Percentiles rank a stretch among this genome's conserved stretches.
Conservation (phyloP, 1,140 invertebrate species). For the Odontomachus brunneus region DNA sequence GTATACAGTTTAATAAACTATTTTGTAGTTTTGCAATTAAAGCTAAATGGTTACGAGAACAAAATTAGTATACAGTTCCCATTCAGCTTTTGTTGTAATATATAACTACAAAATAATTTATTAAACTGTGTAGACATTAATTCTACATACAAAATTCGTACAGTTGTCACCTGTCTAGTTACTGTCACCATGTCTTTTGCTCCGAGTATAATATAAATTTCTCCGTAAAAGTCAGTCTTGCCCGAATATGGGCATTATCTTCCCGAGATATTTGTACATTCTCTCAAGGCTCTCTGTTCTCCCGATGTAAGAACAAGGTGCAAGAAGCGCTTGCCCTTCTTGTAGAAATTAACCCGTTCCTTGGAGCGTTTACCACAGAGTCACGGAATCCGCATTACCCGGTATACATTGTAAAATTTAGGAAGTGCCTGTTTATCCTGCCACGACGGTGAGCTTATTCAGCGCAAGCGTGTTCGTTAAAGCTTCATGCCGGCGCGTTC, state of each 20-base stretch:
- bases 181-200: too few species aligned
- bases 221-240: background rate
- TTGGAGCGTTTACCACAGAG: constrained; percentile 26
- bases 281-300: background rate
- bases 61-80: too few species aligned
- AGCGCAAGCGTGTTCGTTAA: constrained; percentile 12
- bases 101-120: too few species aligned
- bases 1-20: too few species aligned
- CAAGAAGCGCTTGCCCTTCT: constrained; percentile 30
- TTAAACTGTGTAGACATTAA: too few species aligned
- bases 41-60: too few species aligned
- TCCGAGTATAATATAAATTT: too few species aligned
- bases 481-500: constrained; percentile 1
- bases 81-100: too few species aligned
- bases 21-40: too few species aligned
- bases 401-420: constrained; percentile 30
- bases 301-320: background rate
- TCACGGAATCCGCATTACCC: constrained; percentile 28
- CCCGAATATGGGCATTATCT: background rate
- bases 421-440: constrained; percentile 23
- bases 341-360: constrained; percentile 44
- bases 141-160: too few species aligned
- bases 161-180: too few species aligned
- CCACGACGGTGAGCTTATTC: background rate
- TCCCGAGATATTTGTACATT: background rate